phyloP scores from a whole-genome alignment of 2,888 invertebrate species.

The Choristoneura rosaceana region DNA sequence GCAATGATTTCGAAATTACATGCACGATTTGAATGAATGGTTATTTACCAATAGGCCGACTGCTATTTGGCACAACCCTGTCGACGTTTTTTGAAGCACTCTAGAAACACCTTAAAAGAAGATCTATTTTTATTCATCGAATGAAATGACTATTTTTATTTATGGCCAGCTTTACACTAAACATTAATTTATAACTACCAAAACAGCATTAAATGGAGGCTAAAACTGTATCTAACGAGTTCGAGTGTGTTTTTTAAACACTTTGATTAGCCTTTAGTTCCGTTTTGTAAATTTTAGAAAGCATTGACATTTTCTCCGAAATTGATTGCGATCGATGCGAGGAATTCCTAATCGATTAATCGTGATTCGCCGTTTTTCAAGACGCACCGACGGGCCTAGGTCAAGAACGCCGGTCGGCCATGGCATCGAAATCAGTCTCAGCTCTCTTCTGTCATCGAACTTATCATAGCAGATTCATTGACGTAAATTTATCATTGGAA shows the following conservation, averaged over 20 bases:
- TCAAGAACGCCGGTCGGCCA: slow-evolving; percentile 68
- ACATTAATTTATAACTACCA: no score
- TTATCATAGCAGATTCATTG: slow-evolving; percentile 48
- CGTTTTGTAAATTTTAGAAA: slow-evolving; percentile 51
- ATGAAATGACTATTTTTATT: neutral
- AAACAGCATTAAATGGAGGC: no score
- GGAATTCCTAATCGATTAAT: slow-evolving; percentile 47
- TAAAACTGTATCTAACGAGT: no score
- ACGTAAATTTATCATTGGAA: slow-evolving; percentile 4
- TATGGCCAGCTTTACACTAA: no score
- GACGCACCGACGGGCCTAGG: slow-evolving; percentile 64
- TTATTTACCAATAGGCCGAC: neutral
- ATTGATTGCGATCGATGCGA: slow-evolving; percentile 44
- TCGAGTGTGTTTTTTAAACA: neutral
- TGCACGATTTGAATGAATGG: slow-evolving; percentile 27
- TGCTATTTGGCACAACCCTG: neutral
- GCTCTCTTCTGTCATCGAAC: slow-evolving; percentile 62
- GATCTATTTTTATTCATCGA: no score
- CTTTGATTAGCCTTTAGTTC: slow-evolving; percentile 28
- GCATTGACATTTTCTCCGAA: slow-evolving; percentile 44
- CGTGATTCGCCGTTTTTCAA: slow-evolving; percentile 48
- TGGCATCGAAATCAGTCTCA: slow-evolving; percentile 62
- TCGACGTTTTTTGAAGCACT: neutral
- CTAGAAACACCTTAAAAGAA: neutral
- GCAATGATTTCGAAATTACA: slow-evolving; percentile 28